Evolutionary conservation across 35 echinoderm and acorn worm species (phyloP), one percentile per base, ranked within the genome.

Genomic region (Apostichopus californicus): DNA sequence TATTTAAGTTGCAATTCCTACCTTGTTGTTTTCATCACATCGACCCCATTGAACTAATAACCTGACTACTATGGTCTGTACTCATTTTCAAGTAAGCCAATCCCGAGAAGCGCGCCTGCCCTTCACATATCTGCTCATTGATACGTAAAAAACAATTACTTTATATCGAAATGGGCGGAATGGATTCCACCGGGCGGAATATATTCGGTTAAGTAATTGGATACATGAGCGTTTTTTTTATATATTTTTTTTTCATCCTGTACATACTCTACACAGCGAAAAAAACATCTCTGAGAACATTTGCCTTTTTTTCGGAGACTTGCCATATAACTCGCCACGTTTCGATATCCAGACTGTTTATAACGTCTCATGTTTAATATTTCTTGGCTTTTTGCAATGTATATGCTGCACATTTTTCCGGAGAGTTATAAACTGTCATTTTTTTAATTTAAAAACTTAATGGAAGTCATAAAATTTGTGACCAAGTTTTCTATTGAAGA

Each of bases 361-460:
- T 22, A 75, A 14, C 21, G 6, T 14, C 18, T 75, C 71, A 75
- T 75, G 71, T 75, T 75, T 75, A 75, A 75, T 75, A 75, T 75
- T 75, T 75, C 71, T 75, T 75, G 6, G 71, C 71, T 20, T 75
- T 75, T 75, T 18, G n/a, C 21, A 75, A 18, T 7, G 14, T 58
- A 58, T 55, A 59, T 0, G 34, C 34, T 46, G 34, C 34, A 46
- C 34, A 46, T 46, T 46, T 56, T 85, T 63, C 81, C 81, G 17
- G 57, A 85, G 58, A 58, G 81, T 85, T 85, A 85, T 59, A 21
- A 85, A 58, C 81, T 85, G 81, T 85, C 81, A 85, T 85, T 85
- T 85, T 83, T 85, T 85, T 85, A 56, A 85, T 85, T 85, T 85
- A 56, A 11, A 58, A 58, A 6, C 55, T 85, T 85, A 24, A 85